A percentile compares a stretch with the other conserved stretches of the same genome.
Conservation (phyloP, 2,888 invertebrate species). For the Brachynemurus nebulosus region DNA sequence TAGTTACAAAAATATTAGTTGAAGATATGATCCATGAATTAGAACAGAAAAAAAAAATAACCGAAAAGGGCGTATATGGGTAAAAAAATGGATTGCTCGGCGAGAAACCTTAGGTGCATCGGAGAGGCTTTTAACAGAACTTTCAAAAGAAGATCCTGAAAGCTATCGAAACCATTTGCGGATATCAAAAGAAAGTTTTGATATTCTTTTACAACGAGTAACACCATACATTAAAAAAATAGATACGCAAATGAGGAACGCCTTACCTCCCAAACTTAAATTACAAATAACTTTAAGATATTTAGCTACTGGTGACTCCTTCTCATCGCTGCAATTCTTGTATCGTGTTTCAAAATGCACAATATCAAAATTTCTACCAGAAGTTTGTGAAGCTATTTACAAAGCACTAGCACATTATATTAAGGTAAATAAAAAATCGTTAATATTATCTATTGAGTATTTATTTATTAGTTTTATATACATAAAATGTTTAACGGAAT, state of each 20-base stretch:
- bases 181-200: constrained; percentile 10
- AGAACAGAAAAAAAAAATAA: neutral
- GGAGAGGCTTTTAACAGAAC: constrained; percentile 14
- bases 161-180: constrained; percentile 11
- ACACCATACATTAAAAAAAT: constrained; percentile 11
- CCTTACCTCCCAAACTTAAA: constrained; percentile 11
- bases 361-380: constrained; percentile 2
- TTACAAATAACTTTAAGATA: constrained; percentile 12
- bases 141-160: constrained; percentile 13
- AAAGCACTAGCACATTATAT: constrained; percentile 4
- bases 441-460: neutral
- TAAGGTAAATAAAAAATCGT: constrained; percentile 5
- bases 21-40: too few species aligned
- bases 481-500: too few species aligned
- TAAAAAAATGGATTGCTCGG: neutral
- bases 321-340: constrained; percentile 5
- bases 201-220: constrained; percentile 10
- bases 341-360: constrained; percentile 7
- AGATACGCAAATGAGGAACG: constrained; percentile 12
- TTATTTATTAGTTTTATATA: too few species aligned
- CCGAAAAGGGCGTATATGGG: neutral
- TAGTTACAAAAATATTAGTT: too few species aligned
- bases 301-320: constrained; percentile 13
- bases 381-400: constrained; percentile 8
- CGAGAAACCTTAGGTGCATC: constrained; percentile 6